Conservation (phyloP, 2,113 vertebrate genomes). For the Larimichthys polyactis region DNA sequence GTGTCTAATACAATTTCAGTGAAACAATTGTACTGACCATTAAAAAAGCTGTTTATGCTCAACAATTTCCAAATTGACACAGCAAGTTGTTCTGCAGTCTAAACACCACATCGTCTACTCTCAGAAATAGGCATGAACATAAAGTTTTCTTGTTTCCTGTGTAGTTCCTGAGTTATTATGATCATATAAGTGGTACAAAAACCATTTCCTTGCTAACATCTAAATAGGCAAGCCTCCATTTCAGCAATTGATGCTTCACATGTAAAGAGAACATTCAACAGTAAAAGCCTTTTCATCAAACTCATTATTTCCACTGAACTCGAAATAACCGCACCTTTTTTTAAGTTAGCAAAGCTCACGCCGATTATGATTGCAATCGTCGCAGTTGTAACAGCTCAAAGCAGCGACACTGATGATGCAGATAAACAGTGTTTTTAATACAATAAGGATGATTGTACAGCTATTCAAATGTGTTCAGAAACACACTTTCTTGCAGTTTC, state of each 20-base stretch:
- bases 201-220: neutral
- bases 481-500: neutral
- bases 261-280: neutral
- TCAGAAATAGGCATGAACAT: neutral
- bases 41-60: neutral
- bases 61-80: neutral
- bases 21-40: neutral
- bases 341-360: slow-evolving; percentile 28
- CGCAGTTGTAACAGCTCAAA: neutral
- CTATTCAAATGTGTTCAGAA: neutral
- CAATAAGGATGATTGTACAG: neutral
- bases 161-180: slow-evolving; percentile 1
- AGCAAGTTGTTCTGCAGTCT: neutral
- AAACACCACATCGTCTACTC: neutral
- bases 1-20: neutral
- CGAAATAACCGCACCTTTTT: slow-evolving; percentile 16
- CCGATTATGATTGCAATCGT: slow-evolving; percentile 24
- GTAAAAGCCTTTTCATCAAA: slow-evolving; percentile 18
- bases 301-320: slow-evolving; percentile 15
- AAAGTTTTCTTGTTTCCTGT: neutral
- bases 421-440: slow-evolving; percentile 12
- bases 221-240: neutral
- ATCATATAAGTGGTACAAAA: neutral
- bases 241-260: neutral
- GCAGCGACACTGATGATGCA: slow-evolving; percentile 17